These are phyloP conservation scores for Turnix velox DNA, from an alignment of 2,113 vertebrate genomes.

Conservation along the genomic window DNA sequence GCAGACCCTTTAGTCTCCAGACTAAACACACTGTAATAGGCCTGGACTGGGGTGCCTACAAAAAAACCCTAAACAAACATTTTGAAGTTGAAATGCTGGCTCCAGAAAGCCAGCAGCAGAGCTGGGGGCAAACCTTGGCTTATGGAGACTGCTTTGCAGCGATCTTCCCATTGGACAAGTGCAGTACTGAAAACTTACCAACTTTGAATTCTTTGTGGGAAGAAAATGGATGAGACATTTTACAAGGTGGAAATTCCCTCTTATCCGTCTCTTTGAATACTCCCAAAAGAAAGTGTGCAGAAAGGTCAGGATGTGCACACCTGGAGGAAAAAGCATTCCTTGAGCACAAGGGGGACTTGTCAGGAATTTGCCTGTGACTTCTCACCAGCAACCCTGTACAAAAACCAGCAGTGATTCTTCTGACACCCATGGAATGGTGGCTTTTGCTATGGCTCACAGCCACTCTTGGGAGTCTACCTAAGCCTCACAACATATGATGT, in stretches of 20 bases:
- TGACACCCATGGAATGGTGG: neutral
- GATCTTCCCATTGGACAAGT: neutral
- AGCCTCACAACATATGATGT: neutral
- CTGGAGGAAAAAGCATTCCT: neutral
- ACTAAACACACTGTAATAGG: neutral
- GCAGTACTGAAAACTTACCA: rapidly evolving
- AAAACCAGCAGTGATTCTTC: neutral
- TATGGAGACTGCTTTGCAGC: neutral
- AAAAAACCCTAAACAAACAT: neutral
- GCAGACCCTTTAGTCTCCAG: neutral
- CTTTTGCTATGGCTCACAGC: neutral
- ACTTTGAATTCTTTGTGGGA: neutral
- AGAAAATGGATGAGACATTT: neutral
- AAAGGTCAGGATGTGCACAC: neutral
- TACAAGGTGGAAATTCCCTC: neutral
- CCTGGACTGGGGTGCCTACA: neutral
- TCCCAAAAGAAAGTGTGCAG: neutral
- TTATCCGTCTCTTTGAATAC: neutral
- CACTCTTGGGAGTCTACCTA: rapidly evolving
- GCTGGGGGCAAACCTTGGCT: neutral
- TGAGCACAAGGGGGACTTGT: rapidly evolving
- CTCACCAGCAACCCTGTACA: neutral
- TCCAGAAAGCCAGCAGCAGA: neutral
- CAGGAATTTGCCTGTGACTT: neutral
- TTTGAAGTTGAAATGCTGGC: neutral